Conservation (phyloP, 2,113 vertebrate species). For the Elgaria multicarinata region DNA sequence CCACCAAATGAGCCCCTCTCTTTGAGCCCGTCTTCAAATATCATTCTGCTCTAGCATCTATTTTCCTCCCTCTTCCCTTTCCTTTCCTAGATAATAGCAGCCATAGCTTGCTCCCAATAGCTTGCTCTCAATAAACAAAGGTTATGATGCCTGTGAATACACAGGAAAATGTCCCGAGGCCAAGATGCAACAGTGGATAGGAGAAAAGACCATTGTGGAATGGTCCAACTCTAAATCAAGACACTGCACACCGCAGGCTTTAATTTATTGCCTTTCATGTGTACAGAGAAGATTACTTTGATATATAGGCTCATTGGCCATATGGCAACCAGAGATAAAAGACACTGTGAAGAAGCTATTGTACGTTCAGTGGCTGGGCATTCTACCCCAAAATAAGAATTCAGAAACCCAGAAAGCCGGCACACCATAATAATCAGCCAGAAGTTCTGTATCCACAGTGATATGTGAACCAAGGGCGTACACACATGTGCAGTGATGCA, state of each 20-base stretch:
- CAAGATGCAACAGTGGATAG: constrained; percentile 54
- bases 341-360: constrained; percentile 33
- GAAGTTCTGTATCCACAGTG: not conserved
- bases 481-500: not conserved
- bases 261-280: constrained; percentile 56
- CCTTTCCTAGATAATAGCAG: constrained; percentile 34
- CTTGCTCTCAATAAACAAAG: constrained; percentile 30
- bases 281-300: constrained; percentile 79
- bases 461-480: not conserved
- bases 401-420: constrained; percentile 14
- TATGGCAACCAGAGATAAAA: constrained; percentile 65
- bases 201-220: constrained; percentile 66
- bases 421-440: not conserved
- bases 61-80: constrained; percentile 22
- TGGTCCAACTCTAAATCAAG: constrained; percentile 47
- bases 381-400: constrained; percentile 19
- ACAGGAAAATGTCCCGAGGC: not conserved
- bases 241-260: constrained; percentile 35
- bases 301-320: constrained; percentile 36
- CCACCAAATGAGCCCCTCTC: constrained; percentile 10
- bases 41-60: constrained; percentile 15
- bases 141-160: constrained; percentile 54
- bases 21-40: constrained; percentile 42
- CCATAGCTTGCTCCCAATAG: not conserved
- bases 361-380: constrained; percentile 12